Evolutionary conservation across 2,888 invertebrate species (phyloP), one percentile per base, ranked within the genome.

Genomic region (Cantharis nigra): DNA sequence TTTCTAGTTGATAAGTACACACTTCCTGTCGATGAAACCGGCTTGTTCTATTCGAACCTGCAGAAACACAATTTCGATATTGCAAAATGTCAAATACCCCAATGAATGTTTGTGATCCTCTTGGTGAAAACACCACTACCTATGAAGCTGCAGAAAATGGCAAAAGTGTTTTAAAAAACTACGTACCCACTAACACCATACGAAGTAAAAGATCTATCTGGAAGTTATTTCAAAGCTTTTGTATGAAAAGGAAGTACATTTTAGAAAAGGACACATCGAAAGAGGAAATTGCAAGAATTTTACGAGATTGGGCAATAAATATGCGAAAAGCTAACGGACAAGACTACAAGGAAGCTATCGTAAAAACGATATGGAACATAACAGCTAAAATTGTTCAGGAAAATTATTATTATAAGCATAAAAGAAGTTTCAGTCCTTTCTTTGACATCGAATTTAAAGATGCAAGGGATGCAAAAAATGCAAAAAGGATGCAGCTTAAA

Each of bases 331-430:
- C 7, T 28, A 33, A 80, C 33, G 80, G 80, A 16, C 30, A 79
- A 49, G 79, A 81, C 23, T 81, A 81, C 70, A 80, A 81, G 71
- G 80, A 81, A 70, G 69, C 63, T 64, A 76, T 76, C 3, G 72
- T 82, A 4, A 80, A 81, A 72, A 69, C 64, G 13, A 74, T 79
- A 69, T 81, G 80, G 81, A 81, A 81, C 71, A 33, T 67, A 10
- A 77, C 78, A 0, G 80, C 80, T 13, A 80, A 78, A 75, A 23
- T 71, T 26, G 63, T 77, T n/a, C 76, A 75, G 33, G 74, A 77
- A 16, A 70, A 72, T 63, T 80, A 79, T 65, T 77, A 64, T 64
- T 20, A 64, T 18, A 20, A 64, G 9, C 20, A 64, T 7, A 20
- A 16, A 11, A 64, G 64, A 64, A 64, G 64, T 64, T 64, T 64